phyloP scores from a whole-genome alignment of 2,797 vertebrate species.

The Simalia tracyae region DNA sequence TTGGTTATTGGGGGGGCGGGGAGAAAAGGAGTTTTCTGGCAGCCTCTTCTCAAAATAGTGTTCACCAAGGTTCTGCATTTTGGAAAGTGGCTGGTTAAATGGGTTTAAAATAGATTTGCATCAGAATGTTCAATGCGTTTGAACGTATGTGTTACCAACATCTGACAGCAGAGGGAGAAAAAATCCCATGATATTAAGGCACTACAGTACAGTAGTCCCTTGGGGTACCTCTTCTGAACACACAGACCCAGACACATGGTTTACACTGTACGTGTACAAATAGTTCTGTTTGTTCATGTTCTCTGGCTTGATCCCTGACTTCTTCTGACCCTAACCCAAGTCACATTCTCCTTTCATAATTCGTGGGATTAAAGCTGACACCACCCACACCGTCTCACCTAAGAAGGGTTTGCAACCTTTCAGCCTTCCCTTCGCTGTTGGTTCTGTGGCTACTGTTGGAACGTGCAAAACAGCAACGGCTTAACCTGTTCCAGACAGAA shows the following conservation, averaged over 20 bases:
- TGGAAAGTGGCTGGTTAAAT: not conserved
- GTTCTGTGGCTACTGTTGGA: not conserved
- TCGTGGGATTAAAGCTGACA: not conserved
- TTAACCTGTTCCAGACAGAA: constrained; percentile 26
- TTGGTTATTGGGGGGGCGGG: not conserved
- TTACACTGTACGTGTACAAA: not conserved
- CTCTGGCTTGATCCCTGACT: not conserved
- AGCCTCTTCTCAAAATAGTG: not conserved
- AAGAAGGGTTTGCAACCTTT: not conserved
- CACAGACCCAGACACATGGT: not conserved
- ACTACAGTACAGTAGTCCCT: not conserved
- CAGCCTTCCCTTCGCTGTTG: not conserved
- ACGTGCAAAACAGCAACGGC: not conserved
- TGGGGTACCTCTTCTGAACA: not conserved
- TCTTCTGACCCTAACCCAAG: not conserved
- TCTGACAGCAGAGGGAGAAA: constrained; percentile 15
- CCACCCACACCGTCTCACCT: not conserved
- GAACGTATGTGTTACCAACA: not conserved
- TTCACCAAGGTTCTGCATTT: not conserved
- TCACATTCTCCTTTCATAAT: not conserved
- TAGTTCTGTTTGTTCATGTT: constrained; percentile 22
- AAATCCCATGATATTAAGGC: not conserved
- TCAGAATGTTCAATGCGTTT: not conserved
- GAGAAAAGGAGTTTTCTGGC: not conserved
- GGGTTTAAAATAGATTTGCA: not conserved